These are phyloP conservation scores for Colaptes auratus DNA, from an alignment of 2,113 vertebrate genomes.

Conservation along the genomic window DNA sequence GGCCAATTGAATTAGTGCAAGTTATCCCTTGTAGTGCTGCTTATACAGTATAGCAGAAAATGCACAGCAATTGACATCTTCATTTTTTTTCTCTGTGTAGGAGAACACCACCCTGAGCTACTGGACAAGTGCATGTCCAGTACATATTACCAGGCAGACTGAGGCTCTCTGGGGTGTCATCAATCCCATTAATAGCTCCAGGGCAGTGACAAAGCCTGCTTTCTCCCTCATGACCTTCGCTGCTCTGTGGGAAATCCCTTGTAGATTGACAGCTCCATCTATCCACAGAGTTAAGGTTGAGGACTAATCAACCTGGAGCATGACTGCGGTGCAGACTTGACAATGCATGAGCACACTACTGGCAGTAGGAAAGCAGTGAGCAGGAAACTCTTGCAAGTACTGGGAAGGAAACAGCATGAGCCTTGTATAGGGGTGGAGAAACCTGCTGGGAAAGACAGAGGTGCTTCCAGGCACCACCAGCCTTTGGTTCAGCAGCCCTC, in stretches of 20 bases:
- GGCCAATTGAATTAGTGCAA: not conserved
- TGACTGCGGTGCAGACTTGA: fast-evolving
- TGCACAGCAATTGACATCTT: not conserved
- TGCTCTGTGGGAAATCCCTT: not conserved
- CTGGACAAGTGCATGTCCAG: not conserved
- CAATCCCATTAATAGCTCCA: not conserved
- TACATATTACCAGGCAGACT: fast-evolving
- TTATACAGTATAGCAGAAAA: not conserved
- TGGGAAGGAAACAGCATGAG: not conserved
- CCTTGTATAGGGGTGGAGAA: not conserved
- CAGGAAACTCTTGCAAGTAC: not conserved
- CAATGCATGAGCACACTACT: fast-evolving
- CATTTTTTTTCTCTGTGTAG: not conserved
- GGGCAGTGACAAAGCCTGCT: not conserved
- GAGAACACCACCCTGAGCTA: not conserved
- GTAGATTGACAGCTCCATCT: not conserved
- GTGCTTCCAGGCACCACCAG: not conserved
- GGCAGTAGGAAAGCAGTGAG: not conserved
- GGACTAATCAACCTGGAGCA: no score
- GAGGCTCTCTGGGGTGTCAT: fast-evolving
- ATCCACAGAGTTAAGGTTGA: not conserved
- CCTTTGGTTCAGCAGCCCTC: fast-evolving
- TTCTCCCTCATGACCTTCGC: not conserved
- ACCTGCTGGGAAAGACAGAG: not conserved
- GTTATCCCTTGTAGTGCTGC: not conserved